Conservation (phyloP, 2,113 vertebrate genomes). For the Strix aluco region DNA sequence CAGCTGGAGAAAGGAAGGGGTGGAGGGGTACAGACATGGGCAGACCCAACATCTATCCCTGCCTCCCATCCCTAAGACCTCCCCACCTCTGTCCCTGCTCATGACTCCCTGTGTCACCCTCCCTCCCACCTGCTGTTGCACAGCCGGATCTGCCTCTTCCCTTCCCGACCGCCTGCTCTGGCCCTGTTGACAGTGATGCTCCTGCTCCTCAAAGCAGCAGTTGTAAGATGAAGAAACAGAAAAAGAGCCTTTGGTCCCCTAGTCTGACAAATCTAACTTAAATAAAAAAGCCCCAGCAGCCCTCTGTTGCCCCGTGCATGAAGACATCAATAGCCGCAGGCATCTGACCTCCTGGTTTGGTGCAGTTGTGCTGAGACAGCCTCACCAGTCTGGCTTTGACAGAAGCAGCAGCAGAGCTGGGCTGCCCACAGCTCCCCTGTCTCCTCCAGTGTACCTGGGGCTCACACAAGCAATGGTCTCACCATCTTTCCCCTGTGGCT, state of each 20-base stretch:
- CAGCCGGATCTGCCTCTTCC: not conserved
- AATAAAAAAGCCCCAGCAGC: not conserved
- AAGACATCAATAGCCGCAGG: not conserved
- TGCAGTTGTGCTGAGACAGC: not conserved
- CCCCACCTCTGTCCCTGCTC: not conserved
- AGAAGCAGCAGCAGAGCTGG: not conserved
- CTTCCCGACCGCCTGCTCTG: not conserved
- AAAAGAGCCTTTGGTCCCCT: not conserved
- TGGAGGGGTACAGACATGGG: not conserved
- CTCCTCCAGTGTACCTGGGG: fast-evolving
- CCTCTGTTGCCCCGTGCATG: not conserved
- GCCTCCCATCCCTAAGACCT: not conserved
- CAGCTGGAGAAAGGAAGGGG: not conserved
- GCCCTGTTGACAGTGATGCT: not conserved
- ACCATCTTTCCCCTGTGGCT: fast-evolving
- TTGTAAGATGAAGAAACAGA: not conserved
- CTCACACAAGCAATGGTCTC: fast-evolving
- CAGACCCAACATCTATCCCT: not conserved
- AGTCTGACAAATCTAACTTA: not conserved
- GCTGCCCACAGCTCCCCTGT: not conserved
- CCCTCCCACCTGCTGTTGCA: not conserved
- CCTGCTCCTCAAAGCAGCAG: not conserved
- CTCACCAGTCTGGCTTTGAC: not conserved
- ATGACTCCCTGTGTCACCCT: not conserved
- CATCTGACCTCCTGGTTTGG: not conserved